Base-by-base conservation (phyloP, 2,888 invertebrate genomes). In the Syritta pipiens region DNA sequence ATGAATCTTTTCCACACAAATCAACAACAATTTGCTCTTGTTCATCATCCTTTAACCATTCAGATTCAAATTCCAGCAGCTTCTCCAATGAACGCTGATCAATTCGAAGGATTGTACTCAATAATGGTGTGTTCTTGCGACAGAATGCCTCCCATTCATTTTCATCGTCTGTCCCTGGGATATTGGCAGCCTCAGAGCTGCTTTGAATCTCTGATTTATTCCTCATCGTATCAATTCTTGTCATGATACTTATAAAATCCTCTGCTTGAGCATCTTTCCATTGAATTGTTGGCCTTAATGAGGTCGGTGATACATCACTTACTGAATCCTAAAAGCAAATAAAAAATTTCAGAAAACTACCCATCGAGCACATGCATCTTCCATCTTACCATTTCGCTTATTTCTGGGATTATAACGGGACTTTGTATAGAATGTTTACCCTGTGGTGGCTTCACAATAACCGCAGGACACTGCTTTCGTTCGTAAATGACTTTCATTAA, bases 401-500 rank as follows among this genome's bases (percentile, higher is more conserved):
- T 68, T 14, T 76, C 75, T 49, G 76, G 69, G 37, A 71, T 5
- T 22, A 60, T 71, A 76, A 69, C 81, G 62, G 68, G 37, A 5
- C 22, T 60, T 32, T 51, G 14, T 10, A 57, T 46, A 6, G 53
- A 59, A 48, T 72, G 32, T 32, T 53, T 65, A 32, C 63, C 51
- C 19, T 55, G 68, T 17, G 83, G 84, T 6, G 83, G 83, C n/a
- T 85, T 86, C 4, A 85, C 85, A 6, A 88, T 86, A 24, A 88
- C 84, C 0, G 86, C 84, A 2, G 88, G 88, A 19, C 88, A 89
- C 1, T 83, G 83, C 46, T 85, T 85, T 24, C 88, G 84, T 51
- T 88, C 88, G 68, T 88, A 86, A 3, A 87, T 46, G 82, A 88
- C 88, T 68, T 86, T 86, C 84, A 84, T 88, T 7, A 88, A 68